Base-by-base conservation (phyloP, 2,797 vertebrate genomes). In the Alcedo atthis region DNA sequence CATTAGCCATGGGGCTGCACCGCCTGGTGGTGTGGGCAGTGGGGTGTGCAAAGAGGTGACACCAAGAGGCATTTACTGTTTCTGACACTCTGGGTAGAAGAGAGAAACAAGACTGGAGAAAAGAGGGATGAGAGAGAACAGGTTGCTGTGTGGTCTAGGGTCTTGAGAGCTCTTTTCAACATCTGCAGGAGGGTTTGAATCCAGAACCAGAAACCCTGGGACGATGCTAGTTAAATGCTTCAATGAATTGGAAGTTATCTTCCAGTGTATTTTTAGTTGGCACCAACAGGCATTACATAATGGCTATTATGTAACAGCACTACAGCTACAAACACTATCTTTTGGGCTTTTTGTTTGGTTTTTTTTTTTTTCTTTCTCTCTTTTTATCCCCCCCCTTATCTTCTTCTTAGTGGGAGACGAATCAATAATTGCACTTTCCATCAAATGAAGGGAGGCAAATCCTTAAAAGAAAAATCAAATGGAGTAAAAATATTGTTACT, bases 221-320 rank as follows among this genome's bases (percentile, higher is more conserved):
- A 87, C 2, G 15, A 83, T 1, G 12, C 51, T 85, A 74, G 87
- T 93, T 96, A 95, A 94, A 92, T 63, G 91, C 86, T 95, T 92
- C 92, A 91, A 83, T 92, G 95, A 92, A 94, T 94, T 94, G 93
- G 91, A 95, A 89, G 93, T 92, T 95, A 89, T 94, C 91, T 91
- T 77, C 54, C 76, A 83, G 96, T 87, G 12, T 96, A 97, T 96
- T 96, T 96, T 96, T 96, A 96, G 95, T 94, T 95, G 93, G 93
- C 88, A 95, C 71, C 90, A 71, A 79, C 67, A 82, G 84, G 61
- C 91, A 95, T 97, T 97, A 96, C 92, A 87, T 97, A 97, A 97
- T 88, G 67, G 66, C 59, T 53, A 80, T 97, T 97, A 96, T 66
- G 62, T 94, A 97, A 97, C 78, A 55, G 86, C 91, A 77, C 91